Base-by-base conservation (phyloP, 2,797 vertebrate genomes). In the Liasis olivaceus region DNA sequence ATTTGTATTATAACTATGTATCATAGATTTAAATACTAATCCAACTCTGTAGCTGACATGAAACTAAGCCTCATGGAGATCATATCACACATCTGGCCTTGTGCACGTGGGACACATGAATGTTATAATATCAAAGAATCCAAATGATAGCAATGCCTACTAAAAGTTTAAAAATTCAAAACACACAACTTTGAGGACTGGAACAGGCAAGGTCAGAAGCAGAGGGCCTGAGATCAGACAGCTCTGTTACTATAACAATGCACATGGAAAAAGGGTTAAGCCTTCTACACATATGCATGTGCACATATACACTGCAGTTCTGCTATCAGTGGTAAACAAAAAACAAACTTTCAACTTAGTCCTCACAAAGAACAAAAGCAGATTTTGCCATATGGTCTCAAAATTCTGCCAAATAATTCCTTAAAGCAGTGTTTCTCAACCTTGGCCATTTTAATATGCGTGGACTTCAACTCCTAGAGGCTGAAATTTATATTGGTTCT, bases 11-110 rank as follows among this genome's bases (percentile, higher is more conserved):
- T 5, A 92, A 26, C 1, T 1, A 69, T 11, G 1, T n/a, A 91
- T 24, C 72, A 88, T 22, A 91, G 0, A 0, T 7, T 95, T 85
- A 90, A 96, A 93, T 95, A 93, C 0, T 91, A 51, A 1, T 94
- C 95, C 17, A 90, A 63, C 56, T 95, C 64, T 90, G 4, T 24
- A 93, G 59, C 0, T 91, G 51, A 91, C 22, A 87, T 87, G 88
- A 91, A 92, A 88, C 31, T 28, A 92, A 1, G 11, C 54, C 7
- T 85, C 56, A 59, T 22, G 26, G 47, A 24, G 58, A 77, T 90
- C 77, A 62, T n/a, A 36, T 1, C 13, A 88, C 0, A 0, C 20
- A 95, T 89, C 47, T 93, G 89, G 89, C 1, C 26, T 2, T 0
- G 87, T 54, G 47, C 7, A 15, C 0, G 0, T 94, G 28, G 60